phyloP scores from a whole-genome alignment of 2,888 invertebrate species.

The Sarcophaga rosellei region DNA sequence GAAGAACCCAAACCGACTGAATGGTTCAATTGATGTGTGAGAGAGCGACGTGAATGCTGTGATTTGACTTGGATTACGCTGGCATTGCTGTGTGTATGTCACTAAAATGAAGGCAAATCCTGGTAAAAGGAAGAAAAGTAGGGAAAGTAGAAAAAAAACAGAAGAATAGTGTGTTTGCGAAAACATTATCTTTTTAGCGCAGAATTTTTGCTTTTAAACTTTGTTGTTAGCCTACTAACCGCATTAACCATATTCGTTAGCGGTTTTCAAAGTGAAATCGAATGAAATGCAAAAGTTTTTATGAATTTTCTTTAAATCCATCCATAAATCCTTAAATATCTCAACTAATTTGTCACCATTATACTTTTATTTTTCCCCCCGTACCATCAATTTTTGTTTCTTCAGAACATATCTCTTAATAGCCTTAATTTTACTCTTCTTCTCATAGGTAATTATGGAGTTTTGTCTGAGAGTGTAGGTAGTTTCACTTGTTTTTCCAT shows the following conservation, averaged over 20 bases:
- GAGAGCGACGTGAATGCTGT: constrained; percentile 17
- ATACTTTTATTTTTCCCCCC: background rate
- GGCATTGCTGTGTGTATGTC: background rate
- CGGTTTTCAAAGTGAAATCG: background rate
- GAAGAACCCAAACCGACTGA: background rate
- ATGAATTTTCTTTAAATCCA: background rate
- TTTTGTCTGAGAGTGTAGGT: constrained; percentile 11
- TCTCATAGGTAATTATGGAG: constrained; percentile 5
- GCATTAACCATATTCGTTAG: background rate
- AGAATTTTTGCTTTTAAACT: too few relatives aligned
- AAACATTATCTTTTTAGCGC: background rate
- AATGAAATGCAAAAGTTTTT: background rate
- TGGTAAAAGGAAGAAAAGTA: background rate
- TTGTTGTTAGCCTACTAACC: too few relatives aligned
- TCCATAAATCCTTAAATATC: too few relatives aligned
- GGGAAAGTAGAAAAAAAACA: background rate
- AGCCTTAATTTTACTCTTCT: background rate
- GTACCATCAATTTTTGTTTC: background rate
- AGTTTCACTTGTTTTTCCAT: background rate
- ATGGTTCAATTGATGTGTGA: constrained; percentile 14
- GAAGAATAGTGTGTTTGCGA: background rate
- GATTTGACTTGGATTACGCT: constrained; percentile 16
- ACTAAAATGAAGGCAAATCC: background rate
- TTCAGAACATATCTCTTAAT: background rate
- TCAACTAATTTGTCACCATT: background rate